Conservation (phyloP, 1,140 invertebrate genomes). For the Brachionus sp. region DNA sequence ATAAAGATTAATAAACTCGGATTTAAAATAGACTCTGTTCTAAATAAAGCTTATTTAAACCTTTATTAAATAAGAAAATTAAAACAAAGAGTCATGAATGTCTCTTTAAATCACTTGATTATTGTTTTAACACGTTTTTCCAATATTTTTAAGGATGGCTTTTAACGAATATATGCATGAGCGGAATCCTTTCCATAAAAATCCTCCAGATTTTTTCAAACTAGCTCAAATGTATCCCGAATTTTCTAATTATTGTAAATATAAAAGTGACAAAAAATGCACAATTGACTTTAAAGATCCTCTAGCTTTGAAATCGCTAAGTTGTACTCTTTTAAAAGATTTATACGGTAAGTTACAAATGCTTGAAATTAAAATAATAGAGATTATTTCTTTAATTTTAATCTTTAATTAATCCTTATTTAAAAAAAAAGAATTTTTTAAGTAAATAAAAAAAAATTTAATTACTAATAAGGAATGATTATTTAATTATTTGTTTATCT, state of each 20-base stretch:
- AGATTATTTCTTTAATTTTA: background rate
- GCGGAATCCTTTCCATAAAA: constrained; percentile 71
- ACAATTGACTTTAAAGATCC: constrained; percentile 81
- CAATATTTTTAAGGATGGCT: constrained; percentile 53
- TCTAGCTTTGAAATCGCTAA: constrained; percentile 70
- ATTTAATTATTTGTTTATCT: no score
- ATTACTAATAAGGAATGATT: no score
- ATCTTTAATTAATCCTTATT: background rate
- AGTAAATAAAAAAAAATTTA: no score
- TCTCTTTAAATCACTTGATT: background rate
- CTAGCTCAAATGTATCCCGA: constrained; percentile 67
- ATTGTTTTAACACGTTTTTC: background rate
- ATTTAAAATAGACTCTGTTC: constrained; percentile 12
- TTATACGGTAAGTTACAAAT: constrained; percentile 68
- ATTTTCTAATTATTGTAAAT: constrained; percentile 11
- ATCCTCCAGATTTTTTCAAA: constrained; percentile 71
- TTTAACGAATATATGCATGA: constrained; percentile 72
- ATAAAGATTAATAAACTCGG: background rate
- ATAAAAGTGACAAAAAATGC: constrained; percentile 66
- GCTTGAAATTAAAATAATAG: background rate
- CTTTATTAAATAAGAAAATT: background rate
- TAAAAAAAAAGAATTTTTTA: no score
- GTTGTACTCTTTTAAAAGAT: constrained; percentile 74
- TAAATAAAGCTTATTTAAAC: constrained; percentile 1
- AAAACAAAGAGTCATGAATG: background rate